These are phyloP conservation scores for Drosophila lini DNA, from an alignment of 1,140 invertebrate genomes.

Conservation along the genomic window DNA sequence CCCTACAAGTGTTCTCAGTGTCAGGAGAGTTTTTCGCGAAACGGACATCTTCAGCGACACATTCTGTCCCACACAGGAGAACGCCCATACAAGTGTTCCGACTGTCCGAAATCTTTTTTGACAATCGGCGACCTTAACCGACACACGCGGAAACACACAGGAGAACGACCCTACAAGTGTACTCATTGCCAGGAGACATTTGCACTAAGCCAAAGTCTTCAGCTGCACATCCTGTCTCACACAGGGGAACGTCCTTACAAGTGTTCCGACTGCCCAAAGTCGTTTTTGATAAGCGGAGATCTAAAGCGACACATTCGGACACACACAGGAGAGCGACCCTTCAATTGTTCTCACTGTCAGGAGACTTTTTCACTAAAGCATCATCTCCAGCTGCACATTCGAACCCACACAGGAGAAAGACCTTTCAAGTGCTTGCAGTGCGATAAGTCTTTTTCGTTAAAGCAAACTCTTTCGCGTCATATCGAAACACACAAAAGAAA, in stretches of 20 bases:
- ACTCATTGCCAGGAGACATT: constrained; percentile 2
- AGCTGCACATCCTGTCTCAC: constrained; percentile 1
- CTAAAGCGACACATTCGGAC: constrained; percentile 5
- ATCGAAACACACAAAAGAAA: not conserved
- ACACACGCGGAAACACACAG: constrained; percentile 2
- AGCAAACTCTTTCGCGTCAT: constrained; percentile 3
- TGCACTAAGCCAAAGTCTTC: constrained; percentile 1
- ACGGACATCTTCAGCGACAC: constrained; percentile 15
- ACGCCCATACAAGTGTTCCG: not conserved
- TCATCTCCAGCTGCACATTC: not conserved
- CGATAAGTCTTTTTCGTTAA: constrained; percentile 1
- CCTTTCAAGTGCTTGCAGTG: constrained; percentile 1
- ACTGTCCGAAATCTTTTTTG: constrained; percentile 8
- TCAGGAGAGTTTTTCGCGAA: not conserved
- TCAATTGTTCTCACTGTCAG: constrained; percentile 4
- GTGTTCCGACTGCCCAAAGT: constrained; percentile 5
- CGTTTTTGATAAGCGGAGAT: constrained; percentile 5
- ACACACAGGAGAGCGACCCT: constrained; percentile 19
- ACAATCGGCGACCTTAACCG: constrained; percentile 7
- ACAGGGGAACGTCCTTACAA: constrained; percentile 5
- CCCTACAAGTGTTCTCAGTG: constrained; percentile 12
- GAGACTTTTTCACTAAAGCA: constrained; percentile 4
- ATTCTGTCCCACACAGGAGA: constrained; percentile 12
- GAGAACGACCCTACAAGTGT: constrained; percentile 17
- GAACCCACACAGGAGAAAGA: constrained; percentile 5